These are phyloP conservation scores for Malacosoma neustria DNA, from an alignment of 2,888 invertebrate genomes.

Conservation along the genomic window DNA sequence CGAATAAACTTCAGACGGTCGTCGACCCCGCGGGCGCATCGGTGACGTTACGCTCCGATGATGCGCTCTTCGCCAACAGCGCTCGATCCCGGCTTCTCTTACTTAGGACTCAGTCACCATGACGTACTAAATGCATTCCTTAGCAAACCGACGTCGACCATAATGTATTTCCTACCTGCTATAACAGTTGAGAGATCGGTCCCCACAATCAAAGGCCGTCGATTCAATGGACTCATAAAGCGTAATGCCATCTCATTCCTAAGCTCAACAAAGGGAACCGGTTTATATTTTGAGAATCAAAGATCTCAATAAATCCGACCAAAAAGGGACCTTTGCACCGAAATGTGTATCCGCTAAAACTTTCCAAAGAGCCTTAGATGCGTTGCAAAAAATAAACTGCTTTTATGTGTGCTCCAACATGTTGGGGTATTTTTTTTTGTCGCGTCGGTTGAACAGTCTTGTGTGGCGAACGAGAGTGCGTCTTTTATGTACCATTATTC, in stretches of 20 bases:
- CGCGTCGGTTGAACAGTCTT: no score
- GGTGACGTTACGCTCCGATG: constrained; percentile 72
- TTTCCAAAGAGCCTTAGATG: constrained; percentile 14
- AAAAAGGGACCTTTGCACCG: constrained; percentile 13
- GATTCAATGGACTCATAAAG: constrained; percentile 24
- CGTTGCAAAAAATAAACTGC: constrained; percentile 12
- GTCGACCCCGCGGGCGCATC: constrained; percentile 70
- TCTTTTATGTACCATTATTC: constrained; percentile 24
- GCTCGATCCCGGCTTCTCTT: constrained; percentile 36
- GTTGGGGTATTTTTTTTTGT: constrained; percentile 9
- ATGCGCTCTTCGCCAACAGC: constrained; percentile 62
- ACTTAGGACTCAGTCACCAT: constrained; percentile 6
- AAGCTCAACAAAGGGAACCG: constrained; percentile 35
- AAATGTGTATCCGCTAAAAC: constrained; percentile 11
- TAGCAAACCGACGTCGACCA: not conserved
- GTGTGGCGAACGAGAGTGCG: not conserved
- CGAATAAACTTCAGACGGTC: constrained; percentile 68
- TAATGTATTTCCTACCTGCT: not conserved
- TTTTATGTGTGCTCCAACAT: constrained; percentile 10
- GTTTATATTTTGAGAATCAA: constrained; percentile 35
- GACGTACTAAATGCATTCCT: not conserved
- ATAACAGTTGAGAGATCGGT: not conserved
- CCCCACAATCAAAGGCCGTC: constrained; percentile 10
- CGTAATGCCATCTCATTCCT: constrained; percentile 35
- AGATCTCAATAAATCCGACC: constrained; percentile 13